A percentile compares a stretch with the other conserved stretches of the same genome.
Evolutionary conservation across 1,140 invertebrate genomes (phyloP).

Genomic region (Drosophila ananassae): DNA sequence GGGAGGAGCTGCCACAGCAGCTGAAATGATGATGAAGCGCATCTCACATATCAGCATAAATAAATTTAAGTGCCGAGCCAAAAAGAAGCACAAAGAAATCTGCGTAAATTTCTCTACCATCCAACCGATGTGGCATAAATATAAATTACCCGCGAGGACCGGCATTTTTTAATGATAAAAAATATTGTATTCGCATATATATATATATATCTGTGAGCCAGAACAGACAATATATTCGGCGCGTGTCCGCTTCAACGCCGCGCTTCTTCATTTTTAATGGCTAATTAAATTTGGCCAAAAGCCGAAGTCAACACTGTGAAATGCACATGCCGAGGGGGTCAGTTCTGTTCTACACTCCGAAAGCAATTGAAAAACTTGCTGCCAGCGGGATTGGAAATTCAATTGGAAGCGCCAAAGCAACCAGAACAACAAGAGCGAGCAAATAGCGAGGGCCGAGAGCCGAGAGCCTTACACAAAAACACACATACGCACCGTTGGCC

Average conservation of each 20-base stretch:
- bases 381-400: constrained; percentile 63
- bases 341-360: constrained; percentile 11
- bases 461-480: not conserved
- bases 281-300: constrained; percentile 68
- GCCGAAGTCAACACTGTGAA: constrained; percentile 3
- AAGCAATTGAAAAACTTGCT: constrained; percentile 63
- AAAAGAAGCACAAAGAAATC: constrained; percentile 56
- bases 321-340: constrained; percentile 17
- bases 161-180: constrained; percentile 32
- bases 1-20: constrained; percentile 34
- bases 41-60: constrained; percentile 62
- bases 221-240: constrained; percentile 41
- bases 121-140: constrained; percentile 46
- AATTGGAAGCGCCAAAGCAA: constrained; percentile 61
- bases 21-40: constrained; percentile 79
- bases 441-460: constrained; percentile 11
- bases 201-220: not conserved
- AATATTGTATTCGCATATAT: constrained; percentile 17
- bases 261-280: constrained; percentile 60
- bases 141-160: constrained; percentile 46
- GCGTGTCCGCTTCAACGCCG: constrained; percentile 29
- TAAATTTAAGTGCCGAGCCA: constrained; percentile 47
- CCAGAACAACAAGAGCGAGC: constrained; percentile 13
- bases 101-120: constrained; percentile 69
- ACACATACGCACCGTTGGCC: constrained; percentile 27